Evolutionary conservation across 2,113 vertebrate species (phyloP), one percentile per base, ranked within the genome.

Genomic region (Melozone crissalis): DNA sequence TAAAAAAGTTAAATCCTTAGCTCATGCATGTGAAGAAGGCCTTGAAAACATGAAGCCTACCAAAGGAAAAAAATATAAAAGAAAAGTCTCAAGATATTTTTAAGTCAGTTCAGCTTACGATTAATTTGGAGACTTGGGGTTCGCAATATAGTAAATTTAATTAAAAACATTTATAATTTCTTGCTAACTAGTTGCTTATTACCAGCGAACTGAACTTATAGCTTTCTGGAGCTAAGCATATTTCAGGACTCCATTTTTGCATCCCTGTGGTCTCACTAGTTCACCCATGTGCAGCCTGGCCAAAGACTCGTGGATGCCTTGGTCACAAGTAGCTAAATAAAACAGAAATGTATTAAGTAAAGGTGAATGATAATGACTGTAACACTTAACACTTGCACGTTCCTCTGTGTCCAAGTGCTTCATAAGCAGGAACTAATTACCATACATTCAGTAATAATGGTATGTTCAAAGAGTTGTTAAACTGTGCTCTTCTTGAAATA

Each of bases 351-450:
- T 55, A 10, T 49, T 17, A 46, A 68, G 30, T 65, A 69, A 81
- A 87, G 73, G 76, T 81, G 76, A 93, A 81, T 30, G 27, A 28
- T 90, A 86, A 90, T 81, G 58, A 44, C 49, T 43, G 33, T 74
- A 86, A 63, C 75, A 67, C 24, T 89, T 66, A 61, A 72, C 24
- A 66, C 41, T 83, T 69, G 8, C 51, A 28, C 23, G 68, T 86
- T 93, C 68, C 57, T 93, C 74, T 4, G 1, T 78, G 73, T 81
- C 61, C 83, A 75, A 72, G 39, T 43, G 44, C 72, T 86, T 90
- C 13, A 10, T 49, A 88, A 88, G 88, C 39, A 71, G 65, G 44
- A 90, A 44, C 55, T 92, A 94, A 93, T 90, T 94, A 68, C 5
- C 3, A 26, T 57, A 24, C 0, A 2, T 77, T 71, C 55, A 28